These are phyloP conservation scores for Lanius ludovicianus DNA, from an alignment of 2,113 vertebrate species.

Conservation along the genomic window DNA sequence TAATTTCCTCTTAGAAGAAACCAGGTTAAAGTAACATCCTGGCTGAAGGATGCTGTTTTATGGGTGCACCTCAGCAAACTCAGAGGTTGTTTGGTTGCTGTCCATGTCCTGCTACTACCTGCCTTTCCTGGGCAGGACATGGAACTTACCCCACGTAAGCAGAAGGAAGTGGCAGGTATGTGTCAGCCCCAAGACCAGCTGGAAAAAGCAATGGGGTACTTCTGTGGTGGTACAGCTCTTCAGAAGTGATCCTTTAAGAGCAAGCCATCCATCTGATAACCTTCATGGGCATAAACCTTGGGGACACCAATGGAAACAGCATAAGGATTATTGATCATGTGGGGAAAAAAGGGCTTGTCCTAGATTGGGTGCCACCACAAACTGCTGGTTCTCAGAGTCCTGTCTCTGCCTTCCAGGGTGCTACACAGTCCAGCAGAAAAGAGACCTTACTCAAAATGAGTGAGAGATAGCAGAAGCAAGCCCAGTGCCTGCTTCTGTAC, in stretches of 20 bases:
- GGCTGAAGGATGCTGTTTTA: background rate
- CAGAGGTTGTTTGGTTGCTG: background rate
- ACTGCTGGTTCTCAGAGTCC: background rate
- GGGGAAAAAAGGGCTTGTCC: background rate
- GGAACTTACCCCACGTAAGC: background rate
- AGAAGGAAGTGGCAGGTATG: rapidly evolving
- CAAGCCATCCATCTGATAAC: background rate
- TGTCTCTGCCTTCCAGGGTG: background rate
- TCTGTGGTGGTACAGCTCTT: background rate
- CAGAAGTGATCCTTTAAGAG: background rate
- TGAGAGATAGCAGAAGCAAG: background rate
- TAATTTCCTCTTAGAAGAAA: background rate
- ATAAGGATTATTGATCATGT: background rate
- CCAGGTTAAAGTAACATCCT: background rate
- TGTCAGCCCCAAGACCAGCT: background rate
- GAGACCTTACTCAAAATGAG: background rate
- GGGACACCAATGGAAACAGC: background rate
- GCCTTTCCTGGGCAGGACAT: background rate
- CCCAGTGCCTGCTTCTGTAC: background rate
- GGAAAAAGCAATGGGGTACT: background rate
- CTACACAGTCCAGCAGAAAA: background rate
- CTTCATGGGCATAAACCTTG: background rate
- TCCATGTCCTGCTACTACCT: background rate
- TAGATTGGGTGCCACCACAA: rapidly evolving
- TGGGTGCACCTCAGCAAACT: background rate